Evolutionary conservation across 2,888 invertebrate species (phyloP).

Genomic region (Nineta flava): DNA sequence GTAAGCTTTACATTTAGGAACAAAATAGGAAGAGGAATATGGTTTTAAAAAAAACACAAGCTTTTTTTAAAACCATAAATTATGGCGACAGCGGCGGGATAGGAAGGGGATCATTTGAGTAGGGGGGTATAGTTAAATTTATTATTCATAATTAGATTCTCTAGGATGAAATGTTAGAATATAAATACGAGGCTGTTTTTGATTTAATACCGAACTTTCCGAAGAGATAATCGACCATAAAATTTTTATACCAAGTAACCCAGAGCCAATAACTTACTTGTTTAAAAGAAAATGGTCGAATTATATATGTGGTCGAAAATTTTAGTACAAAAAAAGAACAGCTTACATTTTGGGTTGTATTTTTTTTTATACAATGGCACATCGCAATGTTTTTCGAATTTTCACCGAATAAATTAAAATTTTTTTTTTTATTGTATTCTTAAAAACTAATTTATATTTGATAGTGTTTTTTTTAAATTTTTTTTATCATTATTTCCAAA

Average conservation of each 20-base stretch:
- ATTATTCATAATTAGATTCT: no score
- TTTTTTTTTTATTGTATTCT: not conserved
- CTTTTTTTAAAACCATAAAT: no score
- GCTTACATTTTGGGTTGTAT: not conserved
- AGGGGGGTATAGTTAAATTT: no score
- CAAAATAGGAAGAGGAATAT: no score
- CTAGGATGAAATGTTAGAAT: no score
- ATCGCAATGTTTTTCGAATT: not conserved
- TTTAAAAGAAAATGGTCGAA: not conserved
- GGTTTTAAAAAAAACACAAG: no score
- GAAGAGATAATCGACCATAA: not conserved
- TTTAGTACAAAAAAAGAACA: no score
- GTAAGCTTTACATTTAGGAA: no score
- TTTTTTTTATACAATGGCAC: not conserved
- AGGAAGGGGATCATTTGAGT: no score
- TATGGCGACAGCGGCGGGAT: no score
- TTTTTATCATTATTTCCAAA: not conserved
- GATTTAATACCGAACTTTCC: no score
- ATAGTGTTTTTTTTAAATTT: not conserved
- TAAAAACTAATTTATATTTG: not conserved
- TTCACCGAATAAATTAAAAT: not conserved
- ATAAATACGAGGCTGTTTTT: no score
- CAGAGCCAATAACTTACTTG: not conserved
- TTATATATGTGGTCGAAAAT: not conserved
- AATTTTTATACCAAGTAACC: not conserved